Conservation (phyloP, 2,113 vertebrate species). For the Hippopotamus amphibius region DNA sequence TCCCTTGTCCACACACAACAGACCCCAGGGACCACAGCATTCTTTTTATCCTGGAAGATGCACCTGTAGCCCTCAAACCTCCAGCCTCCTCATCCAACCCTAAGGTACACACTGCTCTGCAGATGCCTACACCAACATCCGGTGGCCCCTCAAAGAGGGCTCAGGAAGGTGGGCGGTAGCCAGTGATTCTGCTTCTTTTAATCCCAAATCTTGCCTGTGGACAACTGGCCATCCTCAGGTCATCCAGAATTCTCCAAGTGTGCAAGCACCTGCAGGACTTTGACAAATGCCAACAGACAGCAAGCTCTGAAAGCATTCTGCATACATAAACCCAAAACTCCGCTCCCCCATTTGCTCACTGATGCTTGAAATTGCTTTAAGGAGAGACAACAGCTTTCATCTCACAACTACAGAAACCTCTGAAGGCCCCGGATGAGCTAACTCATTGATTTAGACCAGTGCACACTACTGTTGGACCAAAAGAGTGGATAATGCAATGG, state of each 20-base stretch:
- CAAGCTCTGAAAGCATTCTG: conserved; percentile 20
- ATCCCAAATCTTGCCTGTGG: neutral
- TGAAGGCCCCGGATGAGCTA: neutral
- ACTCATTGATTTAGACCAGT: conserved; percentile 54
- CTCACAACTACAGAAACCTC: neutral
- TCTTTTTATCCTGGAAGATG: neutral
- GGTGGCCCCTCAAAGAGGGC: neutral
- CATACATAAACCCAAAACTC: conserved; percentile 28
- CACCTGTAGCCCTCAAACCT: neutral
- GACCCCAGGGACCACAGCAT: neutral
- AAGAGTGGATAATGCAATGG: neutral
- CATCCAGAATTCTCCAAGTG: conserved; percentile 26
- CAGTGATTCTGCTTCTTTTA: conserved; percentile 1
- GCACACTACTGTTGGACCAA: neutral
- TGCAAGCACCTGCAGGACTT: conserved; percentile 20
- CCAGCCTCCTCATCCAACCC: neutral
- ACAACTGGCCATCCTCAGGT: neutral
- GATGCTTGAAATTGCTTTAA: conserved; percentile 76
- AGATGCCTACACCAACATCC: neutral
- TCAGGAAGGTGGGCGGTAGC: neutral
- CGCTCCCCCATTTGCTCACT: conserved; percentile 25
- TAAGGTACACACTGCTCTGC: neutral
- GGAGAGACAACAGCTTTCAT: conserved; percentile 65
- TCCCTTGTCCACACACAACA: neutral
- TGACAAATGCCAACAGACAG: conserved; percentile 33